Evolutionary conservation across 2,888 invertebrate genomes (phyloP), one percentile per base, ranked within the genome.

Genomic region (Belgica antarctica): DNA sequence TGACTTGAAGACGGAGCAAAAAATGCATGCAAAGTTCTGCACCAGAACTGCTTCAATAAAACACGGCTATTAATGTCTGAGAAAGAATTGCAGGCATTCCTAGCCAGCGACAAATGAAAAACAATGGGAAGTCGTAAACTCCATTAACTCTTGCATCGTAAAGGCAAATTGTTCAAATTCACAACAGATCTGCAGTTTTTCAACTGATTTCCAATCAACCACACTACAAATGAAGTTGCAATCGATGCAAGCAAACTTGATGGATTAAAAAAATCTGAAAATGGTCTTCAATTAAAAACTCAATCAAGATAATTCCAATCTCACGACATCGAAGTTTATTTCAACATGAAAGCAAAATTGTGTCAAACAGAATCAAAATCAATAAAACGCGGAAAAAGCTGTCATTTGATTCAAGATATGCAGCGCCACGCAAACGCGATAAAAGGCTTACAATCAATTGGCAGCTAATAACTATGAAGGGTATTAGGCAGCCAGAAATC

Each of bases 261-360:
- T 61, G n/a, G 61, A 61, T 1, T 8, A 7, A 57, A 22, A 22
- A n/a, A 19, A 22, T 25, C 61, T 61, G 4, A 22, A 28, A 10
- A 46, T 65, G 65, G 65, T 25, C 65, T 25, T 65, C 65, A 65
- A 65, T 65, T 65, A 65, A 36, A 28, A 65, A 27, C 65, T 59
- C 19, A 59, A 25, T 36, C 41, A 52, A 7, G 15, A 47, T 65
- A 46, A 46, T 24, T n/a, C 17, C 47, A 47, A 8, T 46, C 17
- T 65, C 36, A 47, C 46, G 47, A 27, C 12, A 27, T 46, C 47
- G 65, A 17, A 47, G 24, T 27, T 59, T 22, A 57, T 25, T n/a
- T 59, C 25, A 46, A 63, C n/a, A n/a, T n/a, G n/a, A 27, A 19
- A 36, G 17, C 17, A 27, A 65, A 65, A 65, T 34, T 65, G 27